A percentile compares a stretch with the other conserved stretches of the same genome.
These are phyloP conservation scores for Eupithecia pulchellata DNA, from an alignment of 2,888 invertebrate genomes.

Conservation along the genomic window DNA sequence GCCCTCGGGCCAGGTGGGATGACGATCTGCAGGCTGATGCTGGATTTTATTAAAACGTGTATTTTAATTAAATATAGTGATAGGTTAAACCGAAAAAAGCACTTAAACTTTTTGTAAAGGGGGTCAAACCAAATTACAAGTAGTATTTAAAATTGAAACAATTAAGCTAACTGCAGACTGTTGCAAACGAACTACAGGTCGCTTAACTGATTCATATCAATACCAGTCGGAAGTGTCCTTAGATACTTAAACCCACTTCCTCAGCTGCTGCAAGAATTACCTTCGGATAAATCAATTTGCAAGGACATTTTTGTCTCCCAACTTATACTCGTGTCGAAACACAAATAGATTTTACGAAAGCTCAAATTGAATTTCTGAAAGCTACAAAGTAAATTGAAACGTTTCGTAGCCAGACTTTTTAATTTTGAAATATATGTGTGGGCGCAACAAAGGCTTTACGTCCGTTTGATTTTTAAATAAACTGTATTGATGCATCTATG, in stretches of 20 bases:
- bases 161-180: no score
- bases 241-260: constrained; percentile 3
- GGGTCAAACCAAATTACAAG: neutral
- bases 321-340: constrained; percentile 51
- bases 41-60: no score
- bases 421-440: constrained; percentile 37
- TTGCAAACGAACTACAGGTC: no score
- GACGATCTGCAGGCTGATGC: no score
- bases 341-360: constrained; percentile 58
- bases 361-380: constrained; percentile 59
- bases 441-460: constrained; percentile 30
- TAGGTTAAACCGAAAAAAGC: no score
- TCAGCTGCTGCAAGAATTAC: constrained; percentile 21
- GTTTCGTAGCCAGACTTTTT: constrained; percentile 49
- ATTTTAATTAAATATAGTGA: no score
- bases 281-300: constrained; percentile 56
- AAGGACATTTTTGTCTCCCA: constrained; percentile 50
- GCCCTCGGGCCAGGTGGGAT: no score
- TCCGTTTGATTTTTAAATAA: constrained; percentile 36
- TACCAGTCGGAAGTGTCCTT: neutral
- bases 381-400: constrained; percentile 53
- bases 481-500: constrained; percentile 18
- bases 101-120: no score
- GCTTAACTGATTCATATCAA: no score
- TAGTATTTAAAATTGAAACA: no score